These are phyloP conservation scores for Phaetusa simplex DNA, from an alignment of 2,113 vertebrate species.

Conservation along the genomic window DNA sequence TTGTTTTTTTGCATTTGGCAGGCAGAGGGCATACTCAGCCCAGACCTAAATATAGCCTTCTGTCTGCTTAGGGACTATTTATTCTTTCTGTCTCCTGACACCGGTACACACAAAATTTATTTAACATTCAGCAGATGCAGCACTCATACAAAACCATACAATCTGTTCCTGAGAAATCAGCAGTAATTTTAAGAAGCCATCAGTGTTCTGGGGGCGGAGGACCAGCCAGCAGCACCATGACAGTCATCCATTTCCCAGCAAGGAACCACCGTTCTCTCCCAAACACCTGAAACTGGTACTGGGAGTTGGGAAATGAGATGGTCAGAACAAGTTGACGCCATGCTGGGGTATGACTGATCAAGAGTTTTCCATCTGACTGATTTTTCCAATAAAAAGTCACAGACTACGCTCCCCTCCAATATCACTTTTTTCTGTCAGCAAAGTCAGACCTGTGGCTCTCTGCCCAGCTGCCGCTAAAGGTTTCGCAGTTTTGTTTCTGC, in stretches of 20 bases:
- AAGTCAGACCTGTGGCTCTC: background rate
- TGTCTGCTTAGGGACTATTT: background rate
- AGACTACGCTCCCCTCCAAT: background rate
- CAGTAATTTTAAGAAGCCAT: background rate
- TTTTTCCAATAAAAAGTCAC: background rate
- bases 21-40: slow-evolving; percentile 45
- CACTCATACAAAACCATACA: background rate
- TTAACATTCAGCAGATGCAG: background rate
- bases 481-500: background rate
- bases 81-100: slow-evolving; percentile 23
- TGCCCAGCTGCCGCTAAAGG: background rate
- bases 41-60: slow-evolving; percentile 35
- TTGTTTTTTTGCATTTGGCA: slow-evolving; percentile 2
- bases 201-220: background rate
- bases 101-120: background rate
- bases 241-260: background rate
- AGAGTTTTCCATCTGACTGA: background rate
- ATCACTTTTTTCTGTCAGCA: background rate
- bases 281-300: background rate
- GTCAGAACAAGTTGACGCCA: background rate
- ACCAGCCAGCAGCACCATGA: background rate
- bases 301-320: background rate
- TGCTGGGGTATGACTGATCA: background rate
- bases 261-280: background rate
- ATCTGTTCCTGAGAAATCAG: background rate